Conservation (phyloP, 2,888 invertebrate genomes). For the Bembecia ichneumoniformis region DNA sequence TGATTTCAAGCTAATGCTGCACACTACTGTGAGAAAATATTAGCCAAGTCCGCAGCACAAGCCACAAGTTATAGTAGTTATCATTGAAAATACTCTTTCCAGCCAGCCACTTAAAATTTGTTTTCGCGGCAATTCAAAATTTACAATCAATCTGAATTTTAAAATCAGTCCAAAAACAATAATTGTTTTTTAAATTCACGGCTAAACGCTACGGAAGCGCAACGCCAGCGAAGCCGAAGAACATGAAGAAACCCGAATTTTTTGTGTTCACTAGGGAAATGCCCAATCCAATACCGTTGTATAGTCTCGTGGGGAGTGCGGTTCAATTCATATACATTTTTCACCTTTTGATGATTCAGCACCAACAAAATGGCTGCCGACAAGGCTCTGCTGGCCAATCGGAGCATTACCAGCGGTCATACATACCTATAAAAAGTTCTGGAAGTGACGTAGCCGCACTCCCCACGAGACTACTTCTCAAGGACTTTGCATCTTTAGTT, state of each 20-base stretch:
- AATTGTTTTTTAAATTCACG: slow-evolving; percentile 33
- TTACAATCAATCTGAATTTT: slow-evolving; percentile 11
- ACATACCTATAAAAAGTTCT: slow-evolving; percentile 57
- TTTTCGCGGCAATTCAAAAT: slow-evolving; percentile 30
- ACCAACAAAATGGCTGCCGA: slow-evolving; percentile 77
- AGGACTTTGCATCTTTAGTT: slow-evolving; percentile 62
- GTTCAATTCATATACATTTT: slow-evolving; percentile 73
- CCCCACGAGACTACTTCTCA: slow-evolving; percentile 69
- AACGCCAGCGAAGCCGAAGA: slow-evolving; percentile 23
- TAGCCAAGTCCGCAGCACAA: background rate
- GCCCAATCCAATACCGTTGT: slow-evolving; percentile 73
- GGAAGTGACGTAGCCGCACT: slow-evolving; percentile 61
- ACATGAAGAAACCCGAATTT: slow-evolving; percentile 70
- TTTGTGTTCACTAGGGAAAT: slow-evolving; percentile 69
- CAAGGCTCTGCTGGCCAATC: slow-evolving; percentile 67
- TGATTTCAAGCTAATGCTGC: background rate
- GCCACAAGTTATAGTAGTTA: no score
- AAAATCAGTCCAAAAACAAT: background rate
- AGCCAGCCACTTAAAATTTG: background rate
- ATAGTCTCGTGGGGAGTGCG: slow-evolving; percentile 74
- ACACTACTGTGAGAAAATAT: background rate
- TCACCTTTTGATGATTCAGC: slow-evolving; percentile 76
- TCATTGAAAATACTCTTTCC: background rate
- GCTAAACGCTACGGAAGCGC: slow-evolving; percentile 32
- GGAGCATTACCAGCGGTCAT: slow-evolving; percentile 39